phyloP scores from a whole-genome alignment of 1,140 invertebrate species.

The Drosophila bifasciata region DNA sequence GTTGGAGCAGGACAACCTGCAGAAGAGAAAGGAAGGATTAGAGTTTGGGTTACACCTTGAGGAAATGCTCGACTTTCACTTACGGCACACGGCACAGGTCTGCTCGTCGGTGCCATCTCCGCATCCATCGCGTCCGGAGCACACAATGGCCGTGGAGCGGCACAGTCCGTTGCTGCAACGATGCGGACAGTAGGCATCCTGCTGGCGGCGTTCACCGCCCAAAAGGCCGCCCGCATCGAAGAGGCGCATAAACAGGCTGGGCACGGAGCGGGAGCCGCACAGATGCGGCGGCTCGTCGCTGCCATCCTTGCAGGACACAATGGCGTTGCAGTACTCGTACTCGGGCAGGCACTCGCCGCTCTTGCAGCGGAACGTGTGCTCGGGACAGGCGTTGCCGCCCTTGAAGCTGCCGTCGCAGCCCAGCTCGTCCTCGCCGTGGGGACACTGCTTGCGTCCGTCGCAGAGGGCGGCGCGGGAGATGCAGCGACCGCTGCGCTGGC shows the following conservation, averaged over 20 bases:
- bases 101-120: conserved; percentile 95
- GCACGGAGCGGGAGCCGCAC: conserved; percentile 86
- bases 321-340: conserved; percentile 95
- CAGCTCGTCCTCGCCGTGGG: conserved; percentile 91
- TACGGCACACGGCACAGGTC: conserved; percentile 93
- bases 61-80: conserved; percentile 84
- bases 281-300: conserved; percentile 92
- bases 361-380: conserved; percentile 91
- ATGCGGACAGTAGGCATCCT: conserved; percentile 88
- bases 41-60: no score
- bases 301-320: conserved; percentile 92
- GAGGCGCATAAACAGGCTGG: conserved; percentile 77
- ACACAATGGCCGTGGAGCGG: conserved; percentile 93
- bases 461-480: conserved; percentile 90
- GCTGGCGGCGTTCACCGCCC: conserved; percentile 65
- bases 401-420: conserved; percentile 87
- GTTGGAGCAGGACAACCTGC: conserved; percentile 86
- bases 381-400: conserved; percentile 88
- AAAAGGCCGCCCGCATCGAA: conserved; percentile 72
- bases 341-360: conserved; percentile 94
- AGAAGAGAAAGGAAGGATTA: conserved; percentile 52
- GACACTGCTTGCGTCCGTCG: conserved; percentile 91
- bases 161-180: conserved; percentile 94
- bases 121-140: conserved; percentile 94
- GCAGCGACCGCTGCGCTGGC: conserved; percentile 88